Base-by-base conservation (phyloP, 1,140 invertebrate genomes). In the Bombus ignitus region DNA sequence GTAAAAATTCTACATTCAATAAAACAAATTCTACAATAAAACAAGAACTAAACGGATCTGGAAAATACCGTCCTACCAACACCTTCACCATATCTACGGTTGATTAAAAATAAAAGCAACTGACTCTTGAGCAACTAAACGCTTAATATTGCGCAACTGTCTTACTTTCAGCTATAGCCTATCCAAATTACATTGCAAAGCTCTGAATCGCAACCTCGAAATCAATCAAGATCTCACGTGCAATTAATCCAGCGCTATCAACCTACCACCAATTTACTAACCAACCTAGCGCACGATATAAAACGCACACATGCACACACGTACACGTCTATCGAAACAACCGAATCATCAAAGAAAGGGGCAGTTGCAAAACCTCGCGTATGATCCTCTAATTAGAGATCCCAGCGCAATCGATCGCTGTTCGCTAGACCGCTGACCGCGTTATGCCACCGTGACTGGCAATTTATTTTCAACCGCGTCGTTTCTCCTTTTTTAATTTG, bases 321-420 rank as follows among this genome's bases (percentile, higher is more conserved):
- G n/a, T n/a, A 70, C 35, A 25, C 18, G 22, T 28, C 35, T 15
- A 74, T 9, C 42, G 44, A 74, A 53, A 74, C n/a, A 53, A 47
- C 44, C 44, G 44, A 53, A 74, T 53, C 72, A 32, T 53, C 47
- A 32, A 71, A 71, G 70, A 42, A 42, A 71, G n/a, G 32, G 37
- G 25, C 25, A 12, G 71, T 88, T 88, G 66, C 42, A 42, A 88
- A 83, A 88, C 39, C 39, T 28, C 39, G 28, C 15, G 59, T 18
- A 65, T 28, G 84, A 76, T 78, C 75, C 37, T 42, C 57, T 68
- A 88, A 88, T 88, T 81, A 80, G 59, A 84, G 81, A 76, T 75
- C 44, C 47, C 10, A 10, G 75, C 8, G 75, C 37, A 32, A 77
- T 62, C 75, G 74, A 75, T 75, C 25, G 73, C 32, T 18, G 22